A percentile compares a stretch with the other conserved stretches of the same genome.
Conservation (phyloP, 1,140 invertebrate species). For the Diorhabda elongata region DNA sequence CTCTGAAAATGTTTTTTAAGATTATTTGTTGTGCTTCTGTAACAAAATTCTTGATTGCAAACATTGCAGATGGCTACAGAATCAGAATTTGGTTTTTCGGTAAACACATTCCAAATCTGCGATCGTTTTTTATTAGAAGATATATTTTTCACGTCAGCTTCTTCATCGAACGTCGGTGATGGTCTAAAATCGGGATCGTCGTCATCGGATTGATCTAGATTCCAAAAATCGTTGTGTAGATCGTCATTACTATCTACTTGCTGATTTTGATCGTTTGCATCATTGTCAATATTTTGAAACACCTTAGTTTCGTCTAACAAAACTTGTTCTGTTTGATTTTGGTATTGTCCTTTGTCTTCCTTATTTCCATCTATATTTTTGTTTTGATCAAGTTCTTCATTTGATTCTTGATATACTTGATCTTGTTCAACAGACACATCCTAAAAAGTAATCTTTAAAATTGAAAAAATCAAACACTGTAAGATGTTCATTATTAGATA, state of each 20-base stretch:
- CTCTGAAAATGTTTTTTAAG: background rate
- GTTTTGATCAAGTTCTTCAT: too few relatives aligned
- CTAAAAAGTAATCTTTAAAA: too few relatives aligned
- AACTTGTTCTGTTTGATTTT: too few relatives aligned
- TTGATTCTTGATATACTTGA: too few relatives aligned
- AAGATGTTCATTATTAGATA: too few relatives aligned
- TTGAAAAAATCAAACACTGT: too few relatives aligned
- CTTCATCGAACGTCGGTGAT: background rate
- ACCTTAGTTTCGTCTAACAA: too few relatives aligned
- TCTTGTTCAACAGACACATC: too few relatives aligned
- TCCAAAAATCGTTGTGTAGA: background rate
- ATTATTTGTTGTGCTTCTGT: background rate
- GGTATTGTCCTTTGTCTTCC: too few relatives aligned
- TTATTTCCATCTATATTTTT: too few relatives aligned
- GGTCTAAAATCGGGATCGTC: background rate
- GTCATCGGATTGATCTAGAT: background rate
- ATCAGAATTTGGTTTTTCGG: background rate
- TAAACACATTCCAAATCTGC: background rate
- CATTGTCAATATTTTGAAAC: background rate
- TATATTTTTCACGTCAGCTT: background rate
- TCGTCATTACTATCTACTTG: background rate
- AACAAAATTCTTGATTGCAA: background rate
- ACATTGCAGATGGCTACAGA: background rate
- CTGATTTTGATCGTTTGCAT: background rate
- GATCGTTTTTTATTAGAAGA: background rate